A percentile compares a stretch with the other conserved stretches of the same genome.
Conservation (phyloP, 1,140 invertebrate genomes). For the Diorhabda sublineata region DNA sequence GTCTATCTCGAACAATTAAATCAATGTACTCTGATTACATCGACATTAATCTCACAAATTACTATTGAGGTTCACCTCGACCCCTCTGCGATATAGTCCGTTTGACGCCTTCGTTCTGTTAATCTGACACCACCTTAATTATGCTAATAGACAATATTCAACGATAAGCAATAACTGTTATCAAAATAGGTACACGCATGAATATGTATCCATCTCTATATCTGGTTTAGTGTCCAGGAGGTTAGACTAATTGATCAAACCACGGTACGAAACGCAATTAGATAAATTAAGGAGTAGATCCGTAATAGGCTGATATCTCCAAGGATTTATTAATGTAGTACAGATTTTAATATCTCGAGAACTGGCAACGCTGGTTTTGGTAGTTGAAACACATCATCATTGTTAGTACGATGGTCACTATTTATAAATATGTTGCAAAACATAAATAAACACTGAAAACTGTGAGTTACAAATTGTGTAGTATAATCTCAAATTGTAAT, state of each 20-base stretch:
- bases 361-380: too few species aligned
- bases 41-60: not conserved
- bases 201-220: not conserved
- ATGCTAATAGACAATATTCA: conserved; percentile 2
- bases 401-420: too few species aligned
- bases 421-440: too few species aligned
- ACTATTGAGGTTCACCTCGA: not conserved
- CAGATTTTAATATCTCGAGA: too few species aligned
- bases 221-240: not conserved
- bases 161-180: not conserved
- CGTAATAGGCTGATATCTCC: too few species aligned
- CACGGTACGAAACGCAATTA: not conserved
- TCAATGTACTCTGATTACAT: too few species aligned
- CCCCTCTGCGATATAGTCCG: not conserved
- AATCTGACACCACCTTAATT: conserved; percentile 2
- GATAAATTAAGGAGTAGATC: not conserved
- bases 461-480: too few species aligned
- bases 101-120: not conserved
- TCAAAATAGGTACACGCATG: not conserved
- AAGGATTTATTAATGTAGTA: too few species aligned
- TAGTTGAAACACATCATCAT: too few species aligned
- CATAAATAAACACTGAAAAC: too few species aligned
- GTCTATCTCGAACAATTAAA: too few species aligned
- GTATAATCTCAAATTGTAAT: too few species aligned
- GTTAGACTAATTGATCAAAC: not conserved